Evolutionary conservation across 2,888 invertebrate genomes (phyloP), one percentile per base, ranked within the genome.

Genomic region (Beris chalybata): DNA sequence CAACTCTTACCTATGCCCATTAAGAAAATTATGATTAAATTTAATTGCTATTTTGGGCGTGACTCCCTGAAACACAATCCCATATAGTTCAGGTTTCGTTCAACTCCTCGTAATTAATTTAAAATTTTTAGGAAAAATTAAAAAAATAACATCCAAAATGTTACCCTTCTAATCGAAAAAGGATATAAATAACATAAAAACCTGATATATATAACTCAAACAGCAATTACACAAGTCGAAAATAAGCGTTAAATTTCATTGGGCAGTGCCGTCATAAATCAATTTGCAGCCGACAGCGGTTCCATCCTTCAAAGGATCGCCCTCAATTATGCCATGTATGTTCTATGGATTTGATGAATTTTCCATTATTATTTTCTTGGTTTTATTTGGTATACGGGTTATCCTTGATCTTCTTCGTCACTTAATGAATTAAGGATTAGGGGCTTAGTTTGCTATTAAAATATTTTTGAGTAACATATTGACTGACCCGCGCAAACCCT

Each of bases 221-320:
- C 12, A 45, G 22, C 58, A 58, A 58, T 58, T 58, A 58, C 29
- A 6, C n/a, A 45, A 58, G 45, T 30, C 58, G 58, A 58, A 58
- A 58, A 44, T 45, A 22, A 58, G 58, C 58, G 58, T 58, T 58
- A 58, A 58, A 58, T 58, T 58, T 58, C 58, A 58, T 58, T 58
- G 58, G 58, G 58, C 58, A 58, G 58, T n/a, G 45, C 15, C 58
- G 29, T 58, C 44, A 58, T 58, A 58, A 58, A 58, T 58, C 58
- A 58, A 45, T 45, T 29, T 29, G 45, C 58, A 30, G 58, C 58
- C n/a, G 45, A 5, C 47, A 7, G 44, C 22, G 11, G 6, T 12
- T 12, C 45, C 45, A 58, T 58, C 58, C 58, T 58, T 45, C 30
- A 29, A 45, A 58, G 45, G 58, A 58, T 45, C 58, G 6, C 15